These are phyloP conservation scores for Copsychus sechellarum DNA, from an alignment of 2,113 vertebrate genomes.

Conservation along the genomic window DNA sequence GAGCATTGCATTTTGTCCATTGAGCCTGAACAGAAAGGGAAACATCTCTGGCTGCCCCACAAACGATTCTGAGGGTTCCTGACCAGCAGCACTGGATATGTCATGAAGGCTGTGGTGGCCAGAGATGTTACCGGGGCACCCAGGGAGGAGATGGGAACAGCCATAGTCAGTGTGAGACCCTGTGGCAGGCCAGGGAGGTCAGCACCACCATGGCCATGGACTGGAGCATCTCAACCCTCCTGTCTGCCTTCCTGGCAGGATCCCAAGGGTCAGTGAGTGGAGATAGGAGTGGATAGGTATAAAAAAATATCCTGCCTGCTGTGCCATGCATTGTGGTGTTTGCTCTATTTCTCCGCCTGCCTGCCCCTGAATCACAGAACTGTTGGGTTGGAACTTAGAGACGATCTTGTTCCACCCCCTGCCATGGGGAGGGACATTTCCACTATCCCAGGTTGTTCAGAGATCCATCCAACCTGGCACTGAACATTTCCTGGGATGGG, in stretches of 20 bases:
- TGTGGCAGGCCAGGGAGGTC: not conserved
- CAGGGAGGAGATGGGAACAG: not conserved
- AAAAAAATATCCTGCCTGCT: not conserved
- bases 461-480: accelerated
- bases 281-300: not conserved
- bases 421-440: not conserved
- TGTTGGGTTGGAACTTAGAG: not conserved
- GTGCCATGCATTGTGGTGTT: not conserved
- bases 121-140: accelerated
- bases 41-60: not conserved
- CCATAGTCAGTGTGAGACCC: not conserved
- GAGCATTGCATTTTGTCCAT: not conserved
- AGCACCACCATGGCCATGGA: not conserved
- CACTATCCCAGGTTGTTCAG: not conserved
- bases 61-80: not conserved
- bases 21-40: not conserved
- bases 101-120: accelerated
- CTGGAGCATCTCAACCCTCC: not conserved
- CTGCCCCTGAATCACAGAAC: not conserved
- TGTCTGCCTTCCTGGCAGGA: not conserved
- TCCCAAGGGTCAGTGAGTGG: not conserved
- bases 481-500: not conserved
- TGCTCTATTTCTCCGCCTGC: not conserved
- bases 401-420: not conserved
- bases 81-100: not conserved